phyloP scores from a whole-genome alignment of 2,888 invertebrate species.

The Lycaena phlaeas region DNA sequence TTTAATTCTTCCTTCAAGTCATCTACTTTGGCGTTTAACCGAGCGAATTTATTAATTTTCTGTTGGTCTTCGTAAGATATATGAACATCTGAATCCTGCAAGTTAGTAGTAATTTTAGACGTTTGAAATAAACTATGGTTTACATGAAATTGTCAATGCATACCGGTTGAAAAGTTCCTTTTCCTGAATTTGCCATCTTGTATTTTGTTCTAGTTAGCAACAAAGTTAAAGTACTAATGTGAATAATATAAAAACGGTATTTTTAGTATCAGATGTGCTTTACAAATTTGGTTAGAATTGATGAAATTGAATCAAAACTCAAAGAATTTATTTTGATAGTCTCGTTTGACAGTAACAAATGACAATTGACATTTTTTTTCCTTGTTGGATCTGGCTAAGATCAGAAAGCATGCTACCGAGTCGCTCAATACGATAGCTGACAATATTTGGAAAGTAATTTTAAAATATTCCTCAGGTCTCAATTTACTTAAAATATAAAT shows the following conservation, averaged over 20 bases:
- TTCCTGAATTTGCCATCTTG: constrained; percentile 61
- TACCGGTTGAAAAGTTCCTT: constrained; percentile 82
- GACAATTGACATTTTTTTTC: too few species aligned
- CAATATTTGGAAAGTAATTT: too few species aligned
- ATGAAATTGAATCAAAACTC: background rate
- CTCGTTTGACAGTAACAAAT: too few species aligned
- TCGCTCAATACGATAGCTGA: too few species aligned
- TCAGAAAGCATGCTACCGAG: too few species aligned
- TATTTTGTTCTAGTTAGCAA: background rate
- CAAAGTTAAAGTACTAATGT: background rate
- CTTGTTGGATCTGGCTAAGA: too few species aligned
- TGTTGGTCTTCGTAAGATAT: constrained; percentile 97
- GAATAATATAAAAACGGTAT: background rate
- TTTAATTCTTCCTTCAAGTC: constrained; percentile 91
- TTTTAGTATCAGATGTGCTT: constrained; percentile 4
- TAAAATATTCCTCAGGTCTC: too few species aligned
- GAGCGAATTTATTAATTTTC: constrained; percentile 97
- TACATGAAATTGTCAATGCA: constrained; percentile 26
- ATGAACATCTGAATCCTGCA: constrained; percentile 92
- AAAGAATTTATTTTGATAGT: background rate
- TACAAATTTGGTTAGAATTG: background rate
- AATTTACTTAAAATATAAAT: too few species aligned
- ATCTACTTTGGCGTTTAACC: constrained; percentile 92
- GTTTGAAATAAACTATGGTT: background rate
- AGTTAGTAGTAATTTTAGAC: constrained; percentile 22